Conservation (phyloP, 2,113 vertebrate species). For the Psephotus haematonotus region DNA sequence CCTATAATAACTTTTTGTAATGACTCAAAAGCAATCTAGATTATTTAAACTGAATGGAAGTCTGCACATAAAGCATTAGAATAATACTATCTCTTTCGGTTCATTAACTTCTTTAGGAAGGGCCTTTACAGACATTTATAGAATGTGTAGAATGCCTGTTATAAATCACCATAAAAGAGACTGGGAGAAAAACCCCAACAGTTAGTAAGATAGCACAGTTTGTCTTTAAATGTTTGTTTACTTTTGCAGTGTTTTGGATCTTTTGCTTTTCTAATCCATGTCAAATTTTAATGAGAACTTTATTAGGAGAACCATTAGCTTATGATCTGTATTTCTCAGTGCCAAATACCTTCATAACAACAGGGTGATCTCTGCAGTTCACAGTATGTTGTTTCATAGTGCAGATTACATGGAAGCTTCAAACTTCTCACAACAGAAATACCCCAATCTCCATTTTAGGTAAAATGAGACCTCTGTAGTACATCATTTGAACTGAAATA, state of each 20-base stretch:
- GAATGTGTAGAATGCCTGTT: neutral
- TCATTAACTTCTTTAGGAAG: neutral
- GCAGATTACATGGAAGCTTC: neutral
- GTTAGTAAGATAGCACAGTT: neutral
- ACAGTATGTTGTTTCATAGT: neutral
- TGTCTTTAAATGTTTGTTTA: neutral
- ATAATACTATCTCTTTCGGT: neutral
- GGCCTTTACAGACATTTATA: neutral
- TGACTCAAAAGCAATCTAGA: neutral
- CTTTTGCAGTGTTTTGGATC: neutral
- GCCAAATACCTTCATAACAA: neutral
- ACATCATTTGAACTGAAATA: neutral
- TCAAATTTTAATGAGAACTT: neutral
- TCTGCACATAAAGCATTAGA: neutral
- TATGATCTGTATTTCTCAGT: neutral
- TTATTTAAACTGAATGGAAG: neutral
- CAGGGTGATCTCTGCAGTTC: neutral
- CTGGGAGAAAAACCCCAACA: accelerated
- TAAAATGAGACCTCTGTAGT: neutral
- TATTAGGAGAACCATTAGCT: neutral
- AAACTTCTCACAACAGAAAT: neutral
- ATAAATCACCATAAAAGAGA: neutral
- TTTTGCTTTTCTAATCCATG: neutral
- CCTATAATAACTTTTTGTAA: neutral
- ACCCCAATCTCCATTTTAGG: neutral